These are phyloP conservation scores for Nothoprocta perdicaria DNA, from an alignment of 2,113 vertebrate species.

Conservation along the genomic window DNA sequence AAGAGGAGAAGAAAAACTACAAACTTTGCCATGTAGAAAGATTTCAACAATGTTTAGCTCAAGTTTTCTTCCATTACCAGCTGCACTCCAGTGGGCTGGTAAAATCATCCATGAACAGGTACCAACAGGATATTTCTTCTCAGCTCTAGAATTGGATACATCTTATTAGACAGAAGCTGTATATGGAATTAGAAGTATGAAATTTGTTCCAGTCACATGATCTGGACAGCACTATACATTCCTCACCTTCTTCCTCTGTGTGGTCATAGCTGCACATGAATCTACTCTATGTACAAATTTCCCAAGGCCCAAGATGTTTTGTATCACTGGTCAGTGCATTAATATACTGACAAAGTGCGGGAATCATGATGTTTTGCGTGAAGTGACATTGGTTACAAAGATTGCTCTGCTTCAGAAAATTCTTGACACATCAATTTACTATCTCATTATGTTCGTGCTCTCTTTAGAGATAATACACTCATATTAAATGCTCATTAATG, in stretches of 20 bases:
- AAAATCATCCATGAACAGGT: background rate
- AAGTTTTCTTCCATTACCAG: background rate
- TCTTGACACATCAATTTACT: conserved; percentile 45
- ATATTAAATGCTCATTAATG: conserved; percentile 47
- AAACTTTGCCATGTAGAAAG: background rate
- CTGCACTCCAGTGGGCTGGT: background rate
- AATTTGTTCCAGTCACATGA: background rate
- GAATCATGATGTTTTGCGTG: conserved; percentile 28
- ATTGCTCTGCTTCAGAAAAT: conserved; percentile 46
- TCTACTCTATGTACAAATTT: background rate
- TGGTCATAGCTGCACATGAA: background rate
- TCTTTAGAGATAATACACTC: conserved; percentile 40
- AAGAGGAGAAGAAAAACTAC: conserved; percentile 25
- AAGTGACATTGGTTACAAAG: conserved; percentile 30
- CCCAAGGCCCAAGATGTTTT: background rate
- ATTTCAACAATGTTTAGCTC: background rate
- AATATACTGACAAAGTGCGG: background rate
- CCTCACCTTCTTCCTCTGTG: background rate
- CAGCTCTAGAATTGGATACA: background rate
- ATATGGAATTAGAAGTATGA: background rate
- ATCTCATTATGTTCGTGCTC: conserved; percentile 35
- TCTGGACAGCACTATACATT: rapidly evolving
- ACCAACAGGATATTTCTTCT: conserved; percentile 3
- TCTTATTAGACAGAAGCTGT: background rate
- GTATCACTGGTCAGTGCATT: background rate